A percentile compares a stretch with the other conserved stretches of the same genome.
phyloP scores from a whole-genome alignment of 2,888 invertebrate species.

The Cylindroiulus punctatus region DNA sequence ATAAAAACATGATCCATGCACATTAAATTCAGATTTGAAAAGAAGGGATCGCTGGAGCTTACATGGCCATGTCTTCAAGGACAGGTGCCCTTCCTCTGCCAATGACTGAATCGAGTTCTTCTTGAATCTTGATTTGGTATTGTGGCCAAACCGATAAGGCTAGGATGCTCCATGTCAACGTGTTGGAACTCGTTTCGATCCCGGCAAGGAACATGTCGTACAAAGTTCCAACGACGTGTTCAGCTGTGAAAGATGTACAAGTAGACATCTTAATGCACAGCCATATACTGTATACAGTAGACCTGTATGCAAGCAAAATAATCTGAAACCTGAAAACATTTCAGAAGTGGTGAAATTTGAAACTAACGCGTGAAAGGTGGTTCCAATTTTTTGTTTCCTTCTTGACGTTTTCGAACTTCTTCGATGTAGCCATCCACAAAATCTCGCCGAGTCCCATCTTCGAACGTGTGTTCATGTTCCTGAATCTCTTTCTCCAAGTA shows the following conservation, averaged over 20 bases:
- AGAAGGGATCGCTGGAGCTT: not conserved
- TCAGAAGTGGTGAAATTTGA: too few relatives aligned
- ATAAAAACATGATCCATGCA: too few relatives aligned
- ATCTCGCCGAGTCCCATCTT: not conserved
- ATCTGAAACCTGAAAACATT: too few relatives aligned
- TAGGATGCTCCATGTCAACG: slow-evolving; percentile 58
- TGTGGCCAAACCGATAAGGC: slow-evolving; percentile 55
- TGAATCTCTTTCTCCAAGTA: not conserved
- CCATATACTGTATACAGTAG: too few relatives aligned
- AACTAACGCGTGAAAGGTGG: not conserved
- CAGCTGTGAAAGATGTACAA: slow-evolving; percentile 22
- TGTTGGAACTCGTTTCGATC: slow-evolving; percentile 59
- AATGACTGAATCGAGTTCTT: slow-evolving; percentile 62
- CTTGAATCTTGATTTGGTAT: slow-evolving; percentile 61
- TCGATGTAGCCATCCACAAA: slow-evolving; percentile 29
- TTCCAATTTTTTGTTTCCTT: not conserved
- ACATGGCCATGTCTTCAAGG: not conserved
- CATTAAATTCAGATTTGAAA: too few relatives aligned
- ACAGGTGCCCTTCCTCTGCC: slow-evolving; percentile 60
- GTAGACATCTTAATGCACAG: too few relatives aligned
- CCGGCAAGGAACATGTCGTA: slow-evolving; percentile 58
- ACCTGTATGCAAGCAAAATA: too few relatives aligned
- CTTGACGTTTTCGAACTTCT: not conserved
- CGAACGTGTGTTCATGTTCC: not conserved
- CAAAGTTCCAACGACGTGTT: slow-evolving; percentile 55